Percentiles rank a stretch among this genome's conserved stretches.
Evolutionary conservation across 2,113 vertebrate species (phyloP).

Genomic region (Phrynosoma platyrhinos): DNA sequence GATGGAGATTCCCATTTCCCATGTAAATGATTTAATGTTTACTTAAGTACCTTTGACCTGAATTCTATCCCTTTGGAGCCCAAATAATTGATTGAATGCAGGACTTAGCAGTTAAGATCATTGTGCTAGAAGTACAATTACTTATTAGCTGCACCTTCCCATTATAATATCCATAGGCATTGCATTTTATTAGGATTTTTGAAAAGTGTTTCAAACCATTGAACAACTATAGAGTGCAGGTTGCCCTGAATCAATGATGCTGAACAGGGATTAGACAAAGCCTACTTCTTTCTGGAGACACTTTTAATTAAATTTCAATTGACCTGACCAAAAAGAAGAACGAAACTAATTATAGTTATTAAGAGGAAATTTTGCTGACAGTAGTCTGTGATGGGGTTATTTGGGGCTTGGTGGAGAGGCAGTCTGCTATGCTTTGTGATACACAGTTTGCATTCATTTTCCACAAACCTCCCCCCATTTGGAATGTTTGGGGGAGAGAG

Average conservation of each 20-base stretch:
- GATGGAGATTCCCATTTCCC: background rate
- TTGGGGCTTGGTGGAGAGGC: constrained; percentile 14
- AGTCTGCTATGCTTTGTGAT: constrained; percentile 27
- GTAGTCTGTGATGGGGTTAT: constrained; percentile 26
- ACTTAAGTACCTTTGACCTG: constrained; percentile 34
- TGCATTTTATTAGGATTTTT: constrained; percentile 57
- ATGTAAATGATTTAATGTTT: constrained; percentile 28
- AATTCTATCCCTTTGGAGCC: constrained; percentile 23
- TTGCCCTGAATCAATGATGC: constrained; percentile 59
- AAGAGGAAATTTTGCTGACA: constrained; percentile 45
- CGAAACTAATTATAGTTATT: constrained; percentile 54
- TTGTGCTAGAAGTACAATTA: constrained; percentile 43
- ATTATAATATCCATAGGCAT: constrained; percentile 59
- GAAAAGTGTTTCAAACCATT: constrained; percentile 53
- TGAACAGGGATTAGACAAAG: constrained; percentile 51
- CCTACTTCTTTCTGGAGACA: constrained; percentile 51
- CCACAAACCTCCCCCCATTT: background rate
- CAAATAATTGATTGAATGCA: constrained; percentile 50
- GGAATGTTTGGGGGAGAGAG: background rate
- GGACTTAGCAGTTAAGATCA: constrained; percentile 59
- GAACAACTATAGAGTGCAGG: constrained; percentile 52
- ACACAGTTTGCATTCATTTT: constrained; percentile 36
- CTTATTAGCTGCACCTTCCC: constrained; percentile 61
- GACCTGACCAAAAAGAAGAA: constrained; percentile 40
- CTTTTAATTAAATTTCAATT: constrained; percentile 71